Base-by-base conservation (phyloP, 2,888 invertebrate species). In the Tetramorium bicarinatum region DNA sequence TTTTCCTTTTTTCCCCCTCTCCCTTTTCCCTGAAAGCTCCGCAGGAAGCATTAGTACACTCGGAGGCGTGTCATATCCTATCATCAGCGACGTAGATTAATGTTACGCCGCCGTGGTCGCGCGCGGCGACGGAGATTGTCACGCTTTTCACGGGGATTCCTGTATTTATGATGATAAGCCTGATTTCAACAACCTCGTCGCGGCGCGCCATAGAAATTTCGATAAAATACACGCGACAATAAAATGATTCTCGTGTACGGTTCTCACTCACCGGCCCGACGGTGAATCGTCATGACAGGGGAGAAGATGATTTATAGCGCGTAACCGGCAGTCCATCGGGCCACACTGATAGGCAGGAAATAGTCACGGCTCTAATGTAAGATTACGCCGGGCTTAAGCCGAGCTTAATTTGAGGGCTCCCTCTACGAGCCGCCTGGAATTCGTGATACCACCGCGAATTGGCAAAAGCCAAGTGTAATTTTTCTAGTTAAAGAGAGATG, bases 81-180 rank as follows among this genome's bases (percentile, higher is more conserved):
- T 80, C 77, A 84, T 77, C 82, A 84, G 64, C 84, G 88, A 88
- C 89, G 83, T 86, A 84, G 89, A 88, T 88, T 88, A 88, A 89
- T 89, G 88, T 89, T 84, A 82, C 83, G 49, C 62, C 82, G 69
- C 21, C 67, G 81, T 81, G 71, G 71, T 74, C 72, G 34, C 41
- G 82, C 66, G 66, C 52, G 52, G 25, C 69, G 74, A n/a, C 72
- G 81, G 71, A 85, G 87, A 85, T 87, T 88, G 85, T 64, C 74
- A 69, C 71, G 85, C 61, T 87, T 87, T 88, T 82, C 75, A 86
- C 66, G 67, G 67, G 74, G 77, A 84, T 86, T 61, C 82, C 47
- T 71, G 72, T 71, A 71, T 80, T 80, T 80, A 71, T 59, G 79
- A 59, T 59, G 79, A 80, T 79, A 71, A 80, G 71, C 72, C 47